These are phyloP conservation scores for Eulemur rubriventer DNA, from an alignment of 2,797 vertebrate species.

Conservation along the genomic window DNA sequence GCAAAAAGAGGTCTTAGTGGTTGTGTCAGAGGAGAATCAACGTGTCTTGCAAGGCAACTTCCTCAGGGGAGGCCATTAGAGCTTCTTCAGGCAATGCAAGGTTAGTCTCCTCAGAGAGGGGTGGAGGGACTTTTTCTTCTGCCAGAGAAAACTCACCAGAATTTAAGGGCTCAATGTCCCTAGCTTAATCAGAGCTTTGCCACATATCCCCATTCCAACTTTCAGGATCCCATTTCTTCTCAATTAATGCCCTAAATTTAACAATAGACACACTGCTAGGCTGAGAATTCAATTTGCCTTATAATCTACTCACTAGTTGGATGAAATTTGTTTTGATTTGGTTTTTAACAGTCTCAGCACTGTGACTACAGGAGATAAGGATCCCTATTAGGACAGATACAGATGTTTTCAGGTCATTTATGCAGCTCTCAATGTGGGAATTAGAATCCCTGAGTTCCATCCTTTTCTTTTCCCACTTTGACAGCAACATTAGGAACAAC, in stretches of 20 bases:
- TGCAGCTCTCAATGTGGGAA: neutral
- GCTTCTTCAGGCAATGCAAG: neutral
- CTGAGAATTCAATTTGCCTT: neutral
- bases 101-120: neutral
- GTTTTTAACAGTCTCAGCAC: neutral
- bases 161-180: neutral
- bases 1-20: rapidly evolving
- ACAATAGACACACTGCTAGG: neutral
- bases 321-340: neutral
- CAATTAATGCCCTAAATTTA: neutral
- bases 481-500: neutral
- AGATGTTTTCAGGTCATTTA: neutral
- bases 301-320: neutral
- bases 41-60: neutral
- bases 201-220: neutral
- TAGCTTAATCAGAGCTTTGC: neutral
- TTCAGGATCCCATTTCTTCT: neutral
- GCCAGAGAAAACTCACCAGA: neutral
- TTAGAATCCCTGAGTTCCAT: neutral
- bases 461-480: neutral
- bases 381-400: neutral
- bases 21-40: neutral
- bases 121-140: neutral
- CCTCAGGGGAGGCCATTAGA: neutral
- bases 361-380: neutral